Evolutionary conservation across 2,888 invertebrate genomes (phyloP).

Genomic region (Lasius fuliginosus): DNA sequence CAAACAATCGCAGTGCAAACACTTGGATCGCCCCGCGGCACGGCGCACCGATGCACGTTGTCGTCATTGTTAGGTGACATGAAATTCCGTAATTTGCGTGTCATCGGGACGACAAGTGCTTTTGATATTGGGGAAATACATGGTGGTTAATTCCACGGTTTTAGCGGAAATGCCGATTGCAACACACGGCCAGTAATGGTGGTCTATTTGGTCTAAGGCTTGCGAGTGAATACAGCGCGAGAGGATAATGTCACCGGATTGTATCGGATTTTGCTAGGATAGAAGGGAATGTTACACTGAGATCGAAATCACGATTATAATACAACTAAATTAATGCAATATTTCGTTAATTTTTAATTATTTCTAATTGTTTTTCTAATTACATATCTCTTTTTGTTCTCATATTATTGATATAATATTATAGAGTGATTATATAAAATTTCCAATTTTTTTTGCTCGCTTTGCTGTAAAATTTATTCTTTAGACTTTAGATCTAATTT

Average conservation of each 20-base stretch:
- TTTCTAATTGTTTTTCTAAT: not conserved
- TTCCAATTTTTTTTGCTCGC: not conserved
- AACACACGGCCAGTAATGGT: slow-evolving; percentile 20
- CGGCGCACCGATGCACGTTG: slow-evolving; percentile 19
- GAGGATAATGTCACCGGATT: slow-evolving; percentile 9
- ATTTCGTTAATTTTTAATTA: not conserved
- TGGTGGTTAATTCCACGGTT: slow-evolving; percentile 35
- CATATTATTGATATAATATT: not conserved
- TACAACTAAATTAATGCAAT: not conserved
- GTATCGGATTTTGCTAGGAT: not conserved
- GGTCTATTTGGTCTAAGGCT: slow-evolving; percentile 27
- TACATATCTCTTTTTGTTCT: not conserved
- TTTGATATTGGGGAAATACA: slow-evolving; percentile 30
- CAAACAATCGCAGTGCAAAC: slow-evolving; percentile 76
- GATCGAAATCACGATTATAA: not conserved
- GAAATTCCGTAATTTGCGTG: slow-evolving; percentile 54
- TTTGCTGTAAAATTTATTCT: too few species aligned
- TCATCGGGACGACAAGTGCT: slow-evolving; percentile 39
- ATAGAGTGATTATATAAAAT: not conserved
- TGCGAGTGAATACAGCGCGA: not conserved
- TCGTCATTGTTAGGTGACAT: slow-evolving; percentile 43
- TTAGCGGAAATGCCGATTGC: slow-evolving; percentile 11
- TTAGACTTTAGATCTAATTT: too few species aligned
- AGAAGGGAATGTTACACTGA: not conserved
- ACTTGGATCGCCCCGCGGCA: slow-evolving; percentile 50